phyloP scores from a whole-genome alignment of 2,888 invertebrate species.

The Uropetala carovei region DNA sequence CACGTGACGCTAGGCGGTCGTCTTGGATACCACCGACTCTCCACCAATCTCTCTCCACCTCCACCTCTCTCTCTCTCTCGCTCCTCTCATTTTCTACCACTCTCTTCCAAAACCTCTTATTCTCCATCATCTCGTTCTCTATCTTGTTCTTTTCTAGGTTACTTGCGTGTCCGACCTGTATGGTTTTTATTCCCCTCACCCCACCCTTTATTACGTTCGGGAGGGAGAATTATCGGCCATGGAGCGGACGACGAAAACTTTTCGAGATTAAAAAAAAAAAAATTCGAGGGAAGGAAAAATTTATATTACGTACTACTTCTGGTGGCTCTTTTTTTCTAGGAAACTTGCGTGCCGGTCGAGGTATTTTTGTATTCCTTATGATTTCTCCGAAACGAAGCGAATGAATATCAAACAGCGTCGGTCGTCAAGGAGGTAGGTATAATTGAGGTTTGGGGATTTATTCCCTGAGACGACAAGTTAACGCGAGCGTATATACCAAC shows the following conservation, averaged over 20 bases:
- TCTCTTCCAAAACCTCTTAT: background rate
- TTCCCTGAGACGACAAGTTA: no score
- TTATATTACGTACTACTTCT: slow-evolving; percentile 31
- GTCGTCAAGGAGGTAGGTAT: background rate
- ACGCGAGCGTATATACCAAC: no score
- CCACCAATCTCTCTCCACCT: slow-evolving; percentile 19
- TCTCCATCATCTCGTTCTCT: background rate
- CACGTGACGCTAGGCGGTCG: slow-evolving; percentile 60
- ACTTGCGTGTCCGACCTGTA: slow-evolving; percentile 38
- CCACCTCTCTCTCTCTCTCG: background rate
- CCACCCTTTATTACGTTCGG: background rate
- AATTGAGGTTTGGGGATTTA: no score
- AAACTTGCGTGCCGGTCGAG: background rate
- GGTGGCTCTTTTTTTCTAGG: background rate
- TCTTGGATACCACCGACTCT: slow-evolving; percentile 54
- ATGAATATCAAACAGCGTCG: background rate
- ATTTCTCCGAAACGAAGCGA: background rate
- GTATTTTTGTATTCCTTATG: background rate
- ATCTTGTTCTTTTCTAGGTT: background rate
- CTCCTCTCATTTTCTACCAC: background rate
- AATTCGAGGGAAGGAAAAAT: background rate
- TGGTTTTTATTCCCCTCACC: background rate
- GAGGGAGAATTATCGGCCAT: background rate
- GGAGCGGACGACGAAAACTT: background rate
- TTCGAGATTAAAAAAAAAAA: background rate